These are phyloP conservation scores for Grallaria varia DNA, from an alignment of 2,113 vertebrate species.

Conservation along the genomic window DNA sequence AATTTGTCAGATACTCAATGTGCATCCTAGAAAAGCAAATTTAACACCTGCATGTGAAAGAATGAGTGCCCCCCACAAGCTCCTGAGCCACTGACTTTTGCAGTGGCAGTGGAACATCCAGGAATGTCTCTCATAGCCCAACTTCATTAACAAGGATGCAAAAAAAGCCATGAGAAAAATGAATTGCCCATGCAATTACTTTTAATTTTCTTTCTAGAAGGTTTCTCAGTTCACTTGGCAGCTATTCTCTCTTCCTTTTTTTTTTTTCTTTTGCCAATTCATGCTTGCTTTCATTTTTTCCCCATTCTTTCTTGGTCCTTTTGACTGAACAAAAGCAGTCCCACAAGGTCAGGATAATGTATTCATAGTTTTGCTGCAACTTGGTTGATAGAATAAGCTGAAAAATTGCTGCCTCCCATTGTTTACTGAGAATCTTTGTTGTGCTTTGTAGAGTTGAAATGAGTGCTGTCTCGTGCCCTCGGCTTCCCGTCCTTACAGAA, in stretches of 20 bases:
- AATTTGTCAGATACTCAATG: background rate
- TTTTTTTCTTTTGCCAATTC: background rate
- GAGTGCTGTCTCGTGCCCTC: constrained; percentile 46
- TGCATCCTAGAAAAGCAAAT: background rate
- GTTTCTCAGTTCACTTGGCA: constrained; percentile 55
- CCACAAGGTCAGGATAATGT: constrained; percentile 37
- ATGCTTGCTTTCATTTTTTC: background rate
- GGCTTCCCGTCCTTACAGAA: constrained; percentile 67
- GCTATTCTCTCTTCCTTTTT: background rate
- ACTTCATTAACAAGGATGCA: background rate
- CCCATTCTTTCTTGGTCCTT: constrained; percentile 14
- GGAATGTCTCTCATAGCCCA: background rate
- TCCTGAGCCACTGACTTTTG: background rate
- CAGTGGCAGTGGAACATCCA: background rate
- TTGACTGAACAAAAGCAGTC: constrained; percentile 51
- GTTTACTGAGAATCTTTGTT: constrained; percentile 45
- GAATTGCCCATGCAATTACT: constrained; percentile 30
- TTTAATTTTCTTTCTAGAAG: constrained; percentile 64
- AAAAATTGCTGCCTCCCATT: constrained; percentile 50
- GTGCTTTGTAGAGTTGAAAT: constrained; percentile 21
- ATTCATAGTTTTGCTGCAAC: constrained; percentile 53
- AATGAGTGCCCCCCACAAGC: background rate
- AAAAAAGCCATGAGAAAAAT: constrained; percentile 29
- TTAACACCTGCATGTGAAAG: background rate
- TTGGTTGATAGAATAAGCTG: constrained; percentile 48